Evolutionary conservation across 2,797 vertebrate species (phyloP), one percentile per base, ranked within the genome.

Genomic region (Sylvia borin): DNA sequence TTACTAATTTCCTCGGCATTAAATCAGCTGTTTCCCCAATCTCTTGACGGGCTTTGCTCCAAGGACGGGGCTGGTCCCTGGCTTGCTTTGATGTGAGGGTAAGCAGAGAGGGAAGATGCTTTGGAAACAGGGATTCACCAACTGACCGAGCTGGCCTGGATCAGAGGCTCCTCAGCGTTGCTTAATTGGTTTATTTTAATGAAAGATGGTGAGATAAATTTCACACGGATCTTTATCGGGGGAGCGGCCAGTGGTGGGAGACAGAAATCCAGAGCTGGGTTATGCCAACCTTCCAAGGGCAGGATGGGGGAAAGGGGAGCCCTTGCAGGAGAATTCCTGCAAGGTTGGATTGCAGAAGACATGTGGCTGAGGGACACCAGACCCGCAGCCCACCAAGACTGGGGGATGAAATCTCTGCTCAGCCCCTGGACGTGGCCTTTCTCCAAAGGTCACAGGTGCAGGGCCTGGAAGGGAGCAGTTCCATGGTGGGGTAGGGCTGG

Each of bases 1-100:
- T 92, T 94, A 78, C 93, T 91, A 91, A 96, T 96, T 97, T 95
- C 95, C 91, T 45, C 13, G 0, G 85, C 92, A 80, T 95, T 95
- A 95, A 95, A 90, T 88, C 83, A 91, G 82, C 90, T 85, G 68
- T 45, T 92, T 81, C 66, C 62, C 71, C 4, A 90, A 61, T 90
- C 95, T 58, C 89, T 89, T 92, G 79, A 83, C 78, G 25, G 31
- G 60, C 89, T 91, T 93, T 74, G 89, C 87, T 95, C 89, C 47
- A 5, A 95, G 94, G 93, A 83, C 2, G 1, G 87, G 89, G 85
- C 75, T 51, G 84, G 73, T 95, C 85, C 91, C 36, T 2, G 5
- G 25, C 18, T 70, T 2, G 12, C 95, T 95, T 96, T 97, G 95
- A 96, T 95, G 85, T 91, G 76, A 85, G 76, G 87, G 84, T 61